Percentiles rank a stretch among this genome's conserved stretches.
Evolutionary conservation across 1,140 invertebrate genomes (phyloP).

Genomic region (Drosophila hydei): DNA sequence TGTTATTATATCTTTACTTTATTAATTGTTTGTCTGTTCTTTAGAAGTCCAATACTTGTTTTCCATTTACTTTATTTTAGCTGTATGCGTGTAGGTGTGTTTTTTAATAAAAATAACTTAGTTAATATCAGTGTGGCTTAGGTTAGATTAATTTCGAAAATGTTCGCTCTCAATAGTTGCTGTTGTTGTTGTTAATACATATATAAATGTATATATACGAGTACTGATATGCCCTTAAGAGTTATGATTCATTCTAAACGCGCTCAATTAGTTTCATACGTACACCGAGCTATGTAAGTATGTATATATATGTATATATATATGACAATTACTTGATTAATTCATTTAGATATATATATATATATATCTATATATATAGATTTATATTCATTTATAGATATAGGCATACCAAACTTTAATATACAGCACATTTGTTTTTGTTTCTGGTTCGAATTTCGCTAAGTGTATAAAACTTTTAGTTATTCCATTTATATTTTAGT

Average conservation of each 20-base stretch:
- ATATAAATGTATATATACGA: slow-evolving; percentile 39
- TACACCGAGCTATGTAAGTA: slow-evolving; percentile 56
- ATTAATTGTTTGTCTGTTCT: slow-evolving; percentile 51
- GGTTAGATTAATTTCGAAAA: slow-evolving; percentile 68
- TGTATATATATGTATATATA: slow-evolving; percentile 3
- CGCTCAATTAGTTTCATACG: slow-evolving; percentile 51
- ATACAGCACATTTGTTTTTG: slow-evolving; percentile 64
- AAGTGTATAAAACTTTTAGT: slow-evolving; percentile 78
- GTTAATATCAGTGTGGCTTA: slow-evolving; percentile 79
- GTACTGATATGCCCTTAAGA: slow-evolving; percentile 75
- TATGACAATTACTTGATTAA: slow-evolving; percentile 61
- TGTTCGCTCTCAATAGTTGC: slow-evolving; percentile 57
- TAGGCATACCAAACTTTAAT: slow-evolving; percentile 76
- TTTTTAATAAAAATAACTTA: slow-evolving; percentile 72
- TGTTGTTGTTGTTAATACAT: slow-evolving; percentile 4
- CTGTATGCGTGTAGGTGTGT: slow-evolving; percentile 11
- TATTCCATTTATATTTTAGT: slow-evolving; percentile 39
- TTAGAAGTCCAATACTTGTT: slow-evolving; percentile 76
- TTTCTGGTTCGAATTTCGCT: slow-evolving; percentile 73
- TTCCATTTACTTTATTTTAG: slow-evolving; percentile 48
- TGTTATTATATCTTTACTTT: slow-evolving; percentile 10
- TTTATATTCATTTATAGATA: slow-evolving; percentile 79
- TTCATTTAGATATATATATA: slow-evolving; percentile 64
- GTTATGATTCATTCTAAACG: slow-evolving; percentile 65
- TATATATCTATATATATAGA: slow-evolving; percentile 44